Evolutionary conservation across 1,140 invertebrate species (phyloP).

Genomic region (Bombus waltoni): DNA sequence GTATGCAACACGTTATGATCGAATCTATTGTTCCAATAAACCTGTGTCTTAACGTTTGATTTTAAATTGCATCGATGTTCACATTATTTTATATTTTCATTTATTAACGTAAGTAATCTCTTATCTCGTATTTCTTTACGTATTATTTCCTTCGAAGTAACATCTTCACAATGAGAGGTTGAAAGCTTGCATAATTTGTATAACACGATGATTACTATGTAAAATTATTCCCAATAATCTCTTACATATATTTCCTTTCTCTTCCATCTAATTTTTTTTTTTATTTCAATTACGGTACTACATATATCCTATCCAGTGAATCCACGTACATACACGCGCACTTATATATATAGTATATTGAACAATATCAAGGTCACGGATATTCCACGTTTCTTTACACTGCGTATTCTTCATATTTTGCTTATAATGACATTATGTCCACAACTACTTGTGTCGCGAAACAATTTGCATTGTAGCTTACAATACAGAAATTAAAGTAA

Average conservation of each 20-base stretch:
- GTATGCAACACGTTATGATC: background rate
- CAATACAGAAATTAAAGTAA: background rate
- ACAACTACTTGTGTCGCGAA: background rate
- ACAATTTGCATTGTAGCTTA: background rate
- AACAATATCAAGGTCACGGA: conserved; percentile 11
- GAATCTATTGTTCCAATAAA: background rate
- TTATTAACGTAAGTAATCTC: background rate
- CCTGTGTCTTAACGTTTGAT: too few species aligned
- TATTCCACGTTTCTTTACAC: background rate
- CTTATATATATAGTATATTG: background rate
- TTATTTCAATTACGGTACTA: background rate
- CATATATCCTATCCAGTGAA: background rate
- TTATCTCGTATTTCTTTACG: background rate
- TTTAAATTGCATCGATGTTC: background rate
- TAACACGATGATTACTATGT: background rate
- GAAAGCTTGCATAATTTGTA: background rate
- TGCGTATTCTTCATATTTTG: background rate
- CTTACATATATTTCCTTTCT: background rate
- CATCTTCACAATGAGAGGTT: background rate
- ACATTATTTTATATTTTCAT: too few species aligned
- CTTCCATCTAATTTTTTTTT: background rate
- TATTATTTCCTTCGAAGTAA: background rate
- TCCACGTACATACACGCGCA: background rate
- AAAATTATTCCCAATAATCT: background rate
- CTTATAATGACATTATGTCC: background rate